phyloP scores from a whole-genome alignment of 2,797 vertebrate genomes.

The Tragopan temminckii region DNA sequence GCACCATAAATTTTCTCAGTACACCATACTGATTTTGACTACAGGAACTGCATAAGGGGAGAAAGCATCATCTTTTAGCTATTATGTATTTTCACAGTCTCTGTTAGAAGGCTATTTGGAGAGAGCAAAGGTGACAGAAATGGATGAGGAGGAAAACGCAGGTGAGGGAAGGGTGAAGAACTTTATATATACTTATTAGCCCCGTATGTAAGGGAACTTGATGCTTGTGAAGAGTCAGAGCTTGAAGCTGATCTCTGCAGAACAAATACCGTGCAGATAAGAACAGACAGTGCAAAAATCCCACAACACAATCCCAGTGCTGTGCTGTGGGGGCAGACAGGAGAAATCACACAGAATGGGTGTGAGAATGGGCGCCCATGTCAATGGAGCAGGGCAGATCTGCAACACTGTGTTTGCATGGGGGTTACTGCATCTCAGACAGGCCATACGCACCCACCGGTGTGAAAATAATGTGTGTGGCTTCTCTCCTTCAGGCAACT shows the following conservation, averaged over 20 bases:
- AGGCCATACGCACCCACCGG: fast-evolving
- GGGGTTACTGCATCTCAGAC: background rate
- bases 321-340: background rate
- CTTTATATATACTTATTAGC: background rate
- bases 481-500: slow-evolving; percentile 43
- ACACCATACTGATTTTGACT: background rate
- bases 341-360: background rate
- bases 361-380: background rate
- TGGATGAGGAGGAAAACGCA: background rate
- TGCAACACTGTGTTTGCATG: background rate
- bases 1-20: background rate
- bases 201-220: background rate
- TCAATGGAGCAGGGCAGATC: background rate
- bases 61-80: background rate
- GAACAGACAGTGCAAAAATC: background rate
- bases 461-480: slow-evolving; percentile 55
- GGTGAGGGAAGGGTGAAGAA: background rate
- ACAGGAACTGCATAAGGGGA: background rate
- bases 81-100: background rate
- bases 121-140: background rate
- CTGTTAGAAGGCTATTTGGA: background rate
- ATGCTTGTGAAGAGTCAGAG: background rate
- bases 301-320: background rate
- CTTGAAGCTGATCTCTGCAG: background rate
- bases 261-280: background rate